Evolutionary conservation across 2,888 invertebrate genomes (phyloP).

Genomic region (Chymomyza procnemis): DNA sequence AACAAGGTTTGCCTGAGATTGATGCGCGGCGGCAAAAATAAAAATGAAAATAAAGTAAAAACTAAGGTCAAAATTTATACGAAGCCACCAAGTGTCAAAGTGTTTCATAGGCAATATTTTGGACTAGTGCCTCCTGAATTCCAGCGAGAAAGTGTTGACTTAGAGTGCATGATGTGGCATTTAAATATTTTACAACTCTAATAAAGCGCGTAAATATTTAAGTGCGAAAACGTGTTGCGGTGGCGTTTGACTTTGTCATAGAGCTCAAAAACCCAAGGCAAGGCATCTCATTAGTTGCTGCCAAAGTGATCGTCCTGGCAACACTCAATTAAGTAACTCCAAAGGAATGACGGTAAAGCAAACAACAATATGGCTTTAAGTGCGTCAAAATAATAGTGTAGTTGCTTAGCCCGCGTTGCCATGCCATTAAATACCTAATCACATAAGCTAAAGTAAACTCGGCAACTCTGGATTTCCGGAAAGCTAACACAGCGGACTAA

Average conservation of each 20-base stretch:
- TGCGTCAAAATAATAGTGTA: neutral
- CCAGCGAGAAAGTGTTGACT: constrained; percentile 37
- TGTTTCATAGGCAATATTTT: constrained; percentile 1
- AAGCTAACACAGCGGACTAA: neutral
- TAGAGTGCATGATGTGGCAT: constrained; percentile 60
- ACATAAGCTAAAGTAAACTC: neutral
- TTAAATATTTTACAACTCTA: constrained; percentile 65
- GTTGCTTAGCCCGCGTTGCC: constrained; percentile 47
- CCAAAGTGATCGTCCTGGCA: constrained; percentile 31
- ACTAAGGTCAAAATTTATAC: constrained; percentile 62
- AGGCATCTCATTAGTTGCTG: constrained; percentile 28
- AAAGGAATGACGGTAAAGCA: neutral
- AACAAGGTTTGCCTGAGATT: constrained; percentile 40
- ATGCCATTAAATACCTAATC: constrained; percentile 13
- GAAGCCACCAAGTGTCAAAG: constrained; percentile 42
- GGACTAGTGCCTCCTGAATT: neutral
- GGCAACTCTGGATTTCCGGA: neutral
- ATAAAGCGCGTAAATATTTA: constrained; percentile 57
- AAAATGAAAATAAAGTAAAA: neutral
- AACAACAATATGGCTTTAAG: neutral
- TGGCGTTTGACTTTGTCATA: neutral
- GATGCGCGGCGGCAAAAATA: constrained; percentile 42
- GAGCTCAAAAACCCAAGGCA: neutral
- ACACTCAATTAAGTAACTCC: constrained; percentile 38
- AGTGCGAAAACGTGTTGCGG: constrained; percentile 64